Evolutionary conservation across 2,113 vertebrate genomes (phyloP).

Genomic region (Proterorhinus semilunaris): DNA sequence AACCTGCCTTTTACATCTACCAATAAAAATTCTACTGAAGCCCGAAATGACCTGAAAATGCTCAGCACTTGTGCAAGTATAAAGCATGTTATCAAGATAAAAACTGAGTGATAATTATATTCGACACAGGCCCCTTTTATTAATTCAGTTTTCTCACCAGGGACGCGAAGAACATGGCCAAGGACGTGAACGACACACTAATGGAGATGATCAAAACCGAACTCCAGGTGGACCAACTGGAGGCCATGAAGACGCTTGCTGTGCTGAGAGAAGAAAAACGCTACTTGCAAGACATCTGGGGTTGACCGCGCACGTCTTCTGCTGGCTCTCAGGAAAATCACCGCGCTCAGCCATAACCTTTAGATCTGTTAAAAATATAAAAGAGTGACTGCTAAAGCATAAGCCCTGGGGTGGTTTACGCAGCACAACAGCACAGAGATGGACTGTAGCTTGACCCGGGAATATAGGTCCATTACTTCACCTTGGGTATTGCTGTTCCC

Average conservation of each 20-base stretch:
- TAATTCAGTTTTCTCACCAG: constrained; percentile 61
- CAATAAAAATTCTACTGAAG: not conserved
- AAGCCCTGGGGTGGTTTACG: constrained; percentile 45
- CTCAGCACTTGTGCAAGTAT: not conserved
- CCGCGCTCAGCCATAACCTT: constrained; percentile 50
- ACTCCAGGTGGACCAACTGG: constrained; percentile 80
- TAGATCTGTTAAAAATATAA: constrained; percentile 20
- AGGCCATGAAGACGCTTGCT: constrained; percentile 86
- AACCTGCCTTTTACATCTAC: not conserved
- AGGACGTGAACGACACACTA: constrained; percentile 84
- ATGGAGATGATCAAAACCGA: constrained; percentile 81
- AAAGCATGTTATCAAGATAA: not conserved
- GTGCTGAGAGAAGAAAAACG: constrained; percentile 83
- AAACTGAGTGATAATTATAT: constrained; percentile 1
- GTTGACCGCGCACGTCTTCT: constrained; percentile 63
- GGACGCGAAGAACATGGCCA: constrained; percentile 96
- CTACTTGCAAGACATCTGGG: constrained; percentile 95
- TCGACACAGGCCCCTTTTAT: not conserved
- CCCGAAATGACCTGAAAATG: not conserved
- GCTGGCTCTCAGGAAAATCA: constrained; percentile 21
- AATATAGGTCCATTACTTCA: constrained; percentile 51
- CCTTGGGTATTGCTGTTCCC: constrained; percentile 52
- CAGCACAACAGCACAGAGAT: constrained; percentile 34
- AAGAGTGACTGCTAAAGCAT: constrained; percentile 34
- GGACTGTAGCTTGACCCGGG: constrained; percentile 48